Evolutionary conservation across 2,113 vertebrate genomes (phyloP).

Genomic region (Petrocephalus microphthalmus): DNA sequence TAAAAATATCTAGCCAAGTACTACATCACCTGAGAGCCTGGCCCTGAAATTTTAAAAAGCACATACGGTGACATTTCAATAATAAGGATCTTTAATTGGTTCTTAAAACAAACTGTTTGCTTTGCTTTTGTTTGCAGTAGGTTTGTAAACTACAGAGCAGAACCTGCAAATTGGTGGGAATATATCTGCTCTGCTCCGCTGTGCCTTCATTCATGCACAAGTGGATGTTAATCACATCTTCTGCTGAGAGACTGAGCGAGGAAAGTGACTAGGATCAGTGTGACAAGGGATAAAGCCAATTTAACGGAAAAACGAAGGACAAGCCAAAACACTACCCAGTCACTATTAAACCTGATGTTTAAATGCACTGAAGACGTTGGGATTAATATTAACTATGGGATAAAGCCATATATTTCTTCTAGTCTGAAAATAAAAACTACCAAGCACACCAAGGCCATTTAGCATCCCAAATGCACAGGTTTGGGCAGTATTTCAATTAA

Average conservation of each 20-base stretch:
- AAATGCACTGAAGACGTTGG: neutral
- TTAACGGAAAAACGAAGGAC: neutral
- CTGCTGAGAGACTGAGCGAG: neutral
- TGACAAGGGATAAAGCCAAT: neutral
- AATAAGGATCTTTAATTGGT: conserved; percentile 1
- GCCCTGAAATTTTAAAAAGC: neutral
- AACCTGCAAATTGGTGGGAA: neutral
- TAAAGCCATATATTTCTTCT: neutral
- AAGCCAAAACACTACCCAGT: neutral
- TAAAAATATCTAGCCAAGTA: neutral
- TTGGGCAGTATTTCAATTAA: neutral
- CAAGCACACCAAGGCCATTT: neutral
- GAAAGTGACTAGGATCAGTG: neutral
- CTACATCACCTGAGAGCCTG: neutral
- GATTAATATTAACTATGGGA: neutral
- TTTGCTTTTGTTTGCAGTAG: conserved; percentile 11
- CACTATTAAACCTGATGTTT: neutral
- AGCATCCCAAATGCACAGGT: neutral
- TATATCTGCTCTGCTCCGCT: neutral
- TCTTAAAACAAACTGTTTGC: neutral
- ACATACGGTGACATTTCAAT: neutral
- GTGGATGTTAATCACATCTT: neutral
- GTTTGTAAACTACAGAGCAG: neutral
- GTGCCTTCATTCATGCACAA: conserved; percentile 6
- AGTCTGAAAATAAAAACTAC: neutral